Evolutionary conservation across 2,113 vertebrate genomes (phyloP), one percentile per base, ranked within the genome.

Genomic region (Psilopogon haemacephalus): DNA sequence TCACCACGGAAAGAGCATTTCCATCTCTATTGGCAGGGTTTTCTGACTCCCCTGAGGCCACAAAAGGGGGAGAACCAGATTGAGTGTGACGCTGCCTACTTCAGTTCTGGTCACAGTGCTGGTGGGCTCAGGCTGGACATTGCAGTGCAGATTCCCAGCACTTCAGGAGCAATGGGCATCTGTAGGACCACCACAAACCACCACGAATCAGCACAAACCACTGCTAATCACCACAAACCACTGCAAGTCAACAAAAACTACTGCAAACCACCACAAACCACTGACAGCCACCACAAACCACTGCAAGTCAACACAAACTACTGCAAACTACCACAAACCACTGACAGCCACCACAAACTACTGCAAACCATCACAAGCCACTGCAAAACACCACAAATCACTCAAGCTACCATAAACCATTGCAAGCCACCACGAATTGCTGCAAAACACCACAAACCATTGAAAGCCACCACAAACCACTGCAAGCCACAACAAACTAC

Each of bases 81-180:
- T 0, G 7, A 42, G 26, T 35, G 17, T 2, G 1, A 33, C 18
- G 15, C 42, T 62, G 26, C 54, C 24, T 0, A 5, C 24, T 18
- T 17, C 17, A 18, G 67, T 3, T 42, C 19, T 2, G 8, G 27
- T 12, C 28, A 17, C 42, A 5, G 11, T 1, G 3, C 12, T 1
- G 0, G 11, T 5, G 52, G 44, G 59, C 65, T n/a, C 15, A 1
- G 26, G 21, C 35, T n/a, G 21, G 17, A 8, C 14, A 0, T 3
- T 5, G 17, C 35, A 32, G 35, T 0, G 21, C 12, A 32, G 40
- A 35, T 59, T 30, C 21, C 59, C 52, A 40, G 52, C 1, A 3
- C 33, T 26, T 8, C 48, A 18, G 48, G 54, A 23, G 46, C 1
- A 2, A 40, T 13, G 30, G 6, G 17, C 32, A 10, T 15, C 12